Base-by-base conservation (phyloP, 30 jellyfish, hydroid and myxozoan species). In the Chironex yamaguchii region DNA sequence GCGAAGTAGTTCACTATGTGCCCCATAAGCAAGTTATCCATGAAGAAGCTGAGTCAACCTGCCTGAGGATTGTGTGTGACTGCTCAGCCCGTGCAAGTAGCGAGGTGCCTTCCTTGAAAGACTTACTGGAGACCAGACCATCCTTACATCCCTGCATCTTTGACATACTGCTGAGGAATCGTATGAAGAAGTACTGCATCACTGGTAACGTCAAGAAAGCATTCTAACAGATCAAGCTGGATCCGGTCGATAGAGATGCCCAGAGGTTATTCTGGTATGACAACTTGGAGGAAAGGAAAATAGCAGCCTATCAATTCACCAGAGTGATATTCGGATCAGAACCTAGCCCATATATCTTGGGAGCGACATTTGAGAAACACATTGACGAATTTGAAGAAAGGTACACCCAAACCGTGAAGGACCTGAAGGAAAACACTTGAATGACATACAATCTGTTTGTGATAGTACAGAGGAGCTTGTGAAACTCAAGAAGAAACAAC, bases 161-260 rank as follows among this genome's bases (percentile, higher is more conserved):
- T 29, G 87, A 78, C 65, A 78, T 91, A 2, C 31, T 91, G 68
- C 81, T 85, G 78, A 78, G 96, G 71, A 91, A 77, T 66, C 79
- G 97, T 25, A 17, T 85, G 68, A 81, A 67, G 63, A 87, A 68
- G 76, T 66, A 62, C 78, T 42, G 89, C 80, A 28, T 89, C 71
- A 72, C 90, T 35, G 92, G 96, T 13, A 96, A 90, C 79, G 71
- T 90, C 3, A 90, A 84, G 89, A 49, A 91, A 69, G 97, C 96
- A 42, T 83, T 91, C 71, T 84, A 65, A 21, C 96, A 91, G 82
- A 76, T 91, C 62, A 52, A 76, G 42, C 69, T 91, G 31, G 52
- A 49, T 0, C 48, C 80, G 63, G 79, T 13, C 29, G 92, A 83
- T 53, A 87, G 97, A 64, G 97, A 91, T 69, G 86, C 92, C 48